Conservation (phyloP, 2,113 vertebrate genomes). For the Sinocyclocheilus maitianheensis region DNA sequence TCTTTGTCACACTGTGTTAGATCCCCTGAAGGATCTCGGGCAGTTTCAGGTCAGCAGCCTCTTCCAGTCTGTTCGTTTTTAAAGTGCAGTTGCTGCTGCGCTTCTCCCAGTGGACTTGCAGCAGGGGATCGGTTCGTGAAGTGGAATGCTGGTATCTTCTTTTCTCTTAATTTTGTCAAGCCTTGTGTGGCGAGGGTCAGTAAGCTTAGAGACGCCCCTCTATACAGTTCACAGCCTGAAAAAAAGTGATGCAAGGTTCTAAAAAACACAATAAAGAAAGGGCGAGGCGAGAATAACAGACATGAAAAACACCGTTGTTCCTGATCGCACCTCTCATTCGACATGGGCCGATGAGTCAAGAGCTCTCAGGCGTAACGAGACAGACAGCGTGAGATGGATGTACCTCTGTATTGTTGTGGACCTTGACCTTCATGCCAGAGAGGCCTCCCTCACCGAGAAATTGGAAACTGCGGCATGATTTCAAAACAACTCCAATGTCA, state of each 20-base stretch:
- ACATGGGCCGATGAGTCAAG: constrained; percentile 49
- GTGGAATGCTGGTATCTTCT: constrained; percentile 68
- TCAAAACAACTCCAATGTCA: constrained; percentile 21
- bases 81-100: constrained; percentile 64
- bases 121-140: constrained; percentile 69
- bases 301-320: constrained; percentile 60
- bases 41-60: constrained; percentile 30
- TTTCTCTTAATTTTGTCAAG: constrained; percentile 54
- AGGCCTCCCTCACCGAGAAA: constrained; percentile 13
- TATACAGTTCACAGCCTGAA: constrained; percentile 62
- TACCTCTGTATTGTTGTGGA: constrained; percentile 25
- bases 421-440: constrained; percentile 48
- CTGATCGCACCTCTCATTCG: constrained; percentile 32
- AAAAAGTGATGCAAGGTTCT: constrained; percentile 67
- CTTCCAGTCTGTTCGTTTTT: constrained; percentile 59
- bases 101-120: constrained; percentile 65
- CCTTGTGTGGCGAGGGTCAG: constrained; percentile 62
- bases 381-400: constrained; percentile 42
- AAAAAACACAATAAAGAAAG: constrained; percentile 60
- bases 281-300: constrained; percentile 57
- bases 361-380: constrained; percentile 51
- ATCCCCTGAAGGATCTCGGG: constrained; percentile 3
- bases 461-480: constrained; percentile 17
- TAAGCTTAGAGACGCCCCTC: constrained; percentile 65
- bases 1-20: not conserved